Base-by-base conservation (phyloP, 2,797 vertebrate species). In the Uromys caudimaculatus region DNA sequence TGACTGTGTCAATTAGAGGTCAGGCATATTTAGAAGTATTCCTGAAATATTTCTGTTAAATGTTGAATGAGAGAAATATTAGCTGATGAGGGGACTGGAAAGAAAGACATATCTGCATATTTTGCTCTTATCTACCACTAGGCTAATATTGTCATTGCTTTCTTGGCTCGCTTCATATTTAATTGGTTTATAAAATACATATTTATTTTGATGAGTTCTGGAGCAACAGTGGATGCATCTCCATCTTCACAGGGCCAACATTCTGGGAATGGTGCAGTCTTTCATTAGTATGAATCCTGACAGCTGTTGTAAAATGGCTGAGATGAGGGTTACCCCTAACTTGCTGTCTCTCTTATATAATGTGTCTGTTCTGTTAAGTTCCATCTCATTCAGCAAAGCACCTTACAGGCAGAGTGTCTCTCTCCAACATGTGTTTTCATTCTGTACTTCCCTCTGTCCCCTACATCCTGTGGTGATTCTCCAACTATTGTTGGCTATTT, bases 381-480 rank as follows among this genome's bases (percentile, higher is more conserved):
- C 44, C 84, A 54, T 60, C 75, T 95, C 58, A 76, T 76, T 88
- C 29, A 56, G 6, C 8, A 47, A 89, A 93, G 12, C 62, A 54
- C 24, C 67, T 60, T 52, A 75, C 58, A 84, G 75, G 62, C 71
- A 94, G 79, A 87, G 47, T 75, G 44, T 32, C 84, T 38, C 58
- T 60, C 90, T 73, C 76, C 82, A 81, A 77, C 4, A 10, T 69
- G n/a, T 93, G 50, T 89, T 96, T 95, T 88, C 41, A 92, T 60
- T 78, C 23, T 64, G 44, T 2, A 62, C 84, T 81, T 56, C 64
- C 75, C 90, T 95, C 64, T 85, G 52, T 77, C 76, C 77, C 79
- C 54, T 93, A 62, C 41, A 82, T 67, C 78, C 77, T 50, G 47
- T 87, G 47, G 58, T 69, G 77, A 91, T 84, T 64, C 54, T 62